Conservation (phyloP, 2,113 vertebrate genomes). For the Onychostoma macrolepis region DNA sequence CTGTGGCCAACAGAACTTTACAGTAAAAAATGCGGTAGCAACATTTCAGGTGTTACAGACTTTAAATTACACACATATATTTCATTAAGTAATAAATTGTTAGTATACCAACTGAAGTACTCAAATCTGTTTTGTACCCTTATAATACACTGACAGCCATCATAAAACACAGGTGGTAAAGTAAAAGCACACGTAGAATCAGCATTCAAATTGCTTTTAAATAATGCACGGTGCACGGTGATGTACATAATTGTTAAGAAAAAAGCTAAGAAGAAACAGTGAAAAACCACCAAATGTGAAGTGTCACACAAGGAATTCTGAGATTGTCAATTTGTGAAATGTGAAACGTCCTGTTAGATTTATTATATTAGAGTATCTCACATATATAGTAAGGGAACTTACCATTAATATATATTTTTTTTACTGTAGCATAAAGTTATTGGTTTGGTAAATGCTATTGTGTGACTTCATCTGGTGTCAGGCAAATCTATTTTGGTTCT, state of each 20-base stretch:
- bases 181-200: background rate
- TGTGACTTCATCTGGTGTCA: constrained; percentile 44
- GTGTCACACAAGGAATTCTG: background rate
- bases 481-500: constrained; percentile 41
- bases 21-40: too few species aligned
- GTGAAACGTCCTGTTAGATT: too few species aligned
- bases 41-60: background rate
- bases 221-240: too few species aligned
- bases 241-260: too few species aligned
- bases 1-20: background rate
- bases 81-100: too few species aligned
- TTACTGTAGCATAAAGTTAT: background rate
- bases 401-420: too few species aligned
- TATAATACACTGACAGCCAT: background rate
- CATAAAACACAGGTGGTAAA: background rate
- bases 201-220: background rate
- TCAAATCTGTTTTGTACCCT: background rate
- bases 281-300: background rate
- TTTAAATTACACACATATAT: too few species aligned
- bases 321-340: background rate
- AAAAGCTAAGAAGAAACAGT: background rate
- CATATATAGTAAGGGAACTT: background rate
- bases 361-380: background rate
- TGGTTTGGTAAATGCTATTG: constrained; percentile 24
- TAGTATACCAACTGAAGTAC: background rate